Conservation (phyloP, 2,113 vertebrate genomes). For the Pica pica region DNA sequence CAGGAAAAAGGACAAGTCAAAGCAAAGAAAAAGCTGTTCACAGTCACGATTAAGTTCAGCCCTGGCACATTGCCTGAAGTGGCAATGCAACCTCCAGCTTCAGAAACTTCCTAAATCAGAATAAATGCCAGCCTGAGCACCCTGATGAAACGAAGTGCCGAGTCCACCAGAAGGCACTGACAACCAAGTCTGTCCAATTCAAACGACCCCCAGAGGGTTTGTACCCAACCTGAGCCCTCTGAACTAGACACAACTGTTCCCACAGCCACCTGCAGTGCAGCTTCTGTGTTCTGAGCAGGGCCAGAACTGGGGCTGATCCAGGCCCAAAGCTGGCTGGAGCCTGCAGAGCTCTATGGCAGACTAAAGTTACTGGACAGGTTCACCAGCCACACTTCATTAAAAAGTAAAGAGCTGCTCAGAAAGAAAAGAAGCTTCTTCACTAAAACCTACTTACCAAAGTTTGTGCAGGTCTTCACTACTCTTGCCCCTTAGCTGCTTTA, state of each 20-base stretch:
- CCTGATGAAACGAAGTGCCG: neutral
- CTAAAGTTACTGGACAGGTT: neutral
- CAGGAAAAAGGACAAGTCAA: neutral
- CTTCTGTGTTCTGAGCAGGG: neutral
- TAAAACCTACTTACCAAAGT: conserved; percentile 81
- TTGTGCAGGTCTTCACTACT: conserved; percentile 95
- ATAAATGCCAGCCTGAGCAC: neutral
- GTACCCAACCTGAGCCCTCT: neutral
- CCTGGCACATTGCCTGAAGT: neutral
- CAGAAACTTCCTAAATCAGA: neutral
- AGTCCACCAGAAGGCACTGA: neutral
- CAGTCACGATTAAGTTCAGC: neutral
- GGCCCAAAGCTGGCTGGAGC: neutral
- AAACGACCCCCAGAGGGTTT: neutral
- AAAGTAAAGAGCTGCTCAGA: neutral
- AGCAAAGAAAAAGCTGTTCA: neutral
- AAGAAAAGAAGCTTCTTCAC: neutral
- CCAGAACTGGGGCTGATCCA: neutral
- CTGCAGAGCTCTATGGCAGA: neutral
- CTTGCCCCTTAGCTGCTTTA: conserved; percentile 87
- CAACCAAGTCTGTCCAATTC: neutral
- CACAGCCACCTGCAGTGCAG: neutral
- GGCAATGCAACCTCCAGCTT: neutral
- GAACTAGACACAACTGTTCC: neutral
- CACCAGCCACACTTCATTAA: neutral